Conservation (phyloP, 1,140 invertebrate species). For the Drosophila arizonae region DNA sequence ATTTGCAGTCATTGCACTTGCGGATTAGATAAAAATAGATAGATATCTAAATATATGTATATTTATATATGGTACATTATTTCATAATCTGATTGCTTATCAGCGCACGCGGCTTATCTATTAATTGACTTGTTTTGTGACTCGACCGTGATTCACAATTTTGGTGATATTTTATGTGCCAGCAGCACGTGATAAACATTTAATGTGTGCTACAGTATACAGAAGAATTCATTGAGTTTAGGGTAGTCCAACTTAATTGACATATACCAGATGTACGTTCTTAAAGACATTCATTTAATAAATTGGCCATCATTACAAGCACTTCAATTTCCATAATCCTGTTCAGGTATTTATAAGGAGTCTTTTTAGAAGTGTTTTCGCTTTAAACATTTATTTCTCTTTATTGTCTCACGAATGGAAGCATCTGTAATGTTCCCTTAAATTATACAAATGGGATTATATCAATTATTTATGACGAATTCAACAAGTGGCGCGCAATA, state of each 20-base stretch:
- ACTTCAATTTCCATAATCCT: too few relatives aligned
- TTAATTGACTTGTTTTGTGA: conserved; percentile 41
- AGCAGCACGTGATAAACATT: conserved; percentile 22
- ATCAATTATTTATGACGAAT: conserved; percentile 2
- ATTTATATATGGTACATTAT: conserved; percentile 2
- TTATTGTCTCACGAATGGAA: too few relatives aligned
- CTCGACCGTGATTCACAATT: conserved; percentile 34
- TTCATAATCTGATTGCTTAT: conserved; percentile 27
- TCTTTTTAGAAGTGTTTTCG: too few relatives aligned
- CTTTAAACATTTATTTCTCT: too few relatives aligned
- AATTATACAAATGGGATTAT: background rate
- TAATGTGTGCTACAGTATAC: too few relatives aligned
- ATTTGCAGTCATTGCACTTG: conserved; percentile 37
- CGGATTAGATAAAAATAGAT: conserved; percentile 43
- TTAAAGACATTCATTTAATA: background rate
- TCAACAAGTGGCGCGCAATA: conserved; percentile 12
- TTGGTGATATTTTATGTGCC: conserved; percentile 9
- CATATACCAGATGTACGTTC: too few relatives aligned
- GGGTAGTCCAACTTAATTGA: background rate
- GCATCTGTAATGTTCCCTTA: background rate
- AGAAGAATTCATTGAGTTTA: too few relatives aligned
- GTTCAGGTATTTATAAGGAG: too few relatives aligned
- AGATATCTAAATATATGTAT: conserved; percentile 12
- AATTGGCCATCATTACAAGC: too few relatives aligned
- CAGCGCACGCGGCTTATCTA: conserved; percentile 38